phyloP scores from a whole-genome alignment of 2,113 vertebrate genomes.

The Ptyas mucosa region DNA sequence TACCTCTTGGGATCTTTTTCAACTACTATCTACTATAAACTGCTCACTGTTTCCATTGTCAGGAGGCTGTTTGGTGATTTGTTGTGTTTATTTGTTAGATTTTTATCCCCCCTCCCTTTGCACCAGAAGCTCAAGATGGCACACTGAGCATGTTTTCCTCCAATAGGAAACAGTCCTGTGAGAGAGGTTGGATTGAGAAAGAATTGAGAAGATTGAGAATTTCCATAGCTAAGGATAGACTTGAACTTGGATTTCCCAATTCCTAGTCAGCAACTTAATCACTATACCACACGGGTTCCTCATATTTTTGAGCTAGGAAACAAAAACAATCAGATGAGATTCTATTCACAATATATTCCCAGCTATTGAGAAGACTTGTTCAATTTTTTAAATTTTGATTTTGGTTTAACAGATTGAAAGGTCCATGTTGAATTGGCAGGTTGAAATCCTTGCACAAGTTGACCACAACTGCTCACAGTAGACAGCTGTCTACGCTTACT shows the following conservation, averaged over 20 bases:
- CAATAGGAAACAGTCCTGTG: not conserved
- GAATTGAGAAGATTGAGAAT: not conserved
- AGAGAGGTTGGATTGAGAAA: not conserved
- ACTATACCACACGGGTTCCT: not conserved
- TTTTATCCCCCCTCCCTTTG: not conserved
- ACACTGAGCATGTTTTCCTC: not conserved
- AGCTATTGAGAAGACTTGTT: not conserved
- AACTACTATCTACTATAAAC: not conserved
- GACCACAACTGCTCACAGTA: fast-evolving
- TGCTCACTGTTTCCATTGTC: conserved; percentile 1
- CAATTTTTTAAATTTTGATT: conserved; percentile 19
- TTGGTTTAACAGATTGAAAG: not conserved
- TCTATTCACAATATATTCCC: conserved; percentile 25
- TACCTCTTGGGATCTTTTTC: not conserved
- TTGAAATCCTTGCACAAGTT: not conserved
- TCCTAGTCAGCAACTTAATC: not conserved
- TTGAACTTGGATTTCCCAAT: not conserved
- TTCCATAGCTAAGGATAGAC: not conserved
- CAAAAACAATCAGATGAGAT: not conserved
- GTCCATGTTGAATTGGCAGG: not conserved
- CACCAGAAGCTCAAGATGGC: not conserved
- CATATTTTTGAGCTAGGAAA: not conserved
- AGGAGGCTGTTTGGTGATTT: not conserved
- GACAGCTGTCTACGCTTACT: not conserved
- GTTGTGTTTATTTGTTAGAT: not conserved